phyloP scores from a whole-genome alignment of 2,888 invertebrate species.

The Coremacera marginata region DNA sequence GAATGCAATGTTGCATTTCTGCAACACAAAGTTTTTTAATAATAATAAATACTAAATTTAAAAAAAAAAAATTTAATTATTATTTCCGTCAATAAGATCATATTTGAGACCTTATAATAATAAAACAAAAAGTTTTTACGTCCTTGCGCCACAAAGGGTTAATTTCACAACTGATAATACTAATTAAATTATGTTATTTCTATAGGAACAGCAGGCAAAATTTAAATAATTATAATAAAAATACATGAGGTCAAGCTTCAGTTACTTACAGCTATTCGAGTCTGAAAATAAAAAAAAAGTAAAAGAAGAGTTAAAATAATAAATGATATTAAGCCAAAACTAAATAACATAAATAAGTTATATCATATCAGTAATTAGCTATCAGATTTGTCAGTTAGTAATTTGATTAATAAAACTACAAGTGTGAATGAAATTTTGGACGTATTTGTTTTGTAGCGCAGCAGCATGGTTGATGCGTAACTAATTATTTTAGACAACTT shows the following conservation, averaged over 20 bases:
- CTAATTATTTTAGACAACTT: no score
- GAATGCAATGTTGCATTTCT: no score
- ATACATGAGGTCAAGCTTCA: constrained; percentile 17
- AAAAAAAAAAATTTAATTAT: no score
- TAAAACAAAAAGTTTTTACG: background rate
- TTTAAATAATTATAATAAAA: background rate
- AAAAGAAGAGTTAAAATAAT: constrained; percentile 36
- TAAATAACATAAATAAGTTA: background rate
- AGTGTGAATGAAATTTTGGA: no score
- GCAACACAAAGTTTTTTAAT: no score
- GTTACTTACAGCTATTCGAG: constrained; percentile 55
- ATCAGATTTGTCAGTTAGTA: background rate
- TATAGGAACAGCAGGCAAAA: background rate
- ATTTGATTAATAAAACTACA: background rate
- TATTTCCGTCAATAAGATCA: background rate
- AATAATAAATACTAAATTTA: no score
- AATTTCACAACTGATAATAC: constrained; percentile 24
- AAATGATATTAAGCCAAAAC: constrained; percentile 5
- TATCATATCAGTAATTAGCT: background rate
- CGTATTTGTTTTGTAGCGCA: no score
- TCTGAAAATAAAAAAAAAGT: constrained; percentile 53
- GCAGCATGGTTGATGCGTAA: no score
- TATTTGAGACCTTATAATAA: no score
- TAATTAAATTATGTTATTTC: constrained; percentile 14
- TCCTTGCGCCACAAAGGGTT: background rate